Evolutionary conservation across 1,140 invertebrate genomes (phyloP).

Genomic region (Pseudomyrmex gracilis): DNA sequence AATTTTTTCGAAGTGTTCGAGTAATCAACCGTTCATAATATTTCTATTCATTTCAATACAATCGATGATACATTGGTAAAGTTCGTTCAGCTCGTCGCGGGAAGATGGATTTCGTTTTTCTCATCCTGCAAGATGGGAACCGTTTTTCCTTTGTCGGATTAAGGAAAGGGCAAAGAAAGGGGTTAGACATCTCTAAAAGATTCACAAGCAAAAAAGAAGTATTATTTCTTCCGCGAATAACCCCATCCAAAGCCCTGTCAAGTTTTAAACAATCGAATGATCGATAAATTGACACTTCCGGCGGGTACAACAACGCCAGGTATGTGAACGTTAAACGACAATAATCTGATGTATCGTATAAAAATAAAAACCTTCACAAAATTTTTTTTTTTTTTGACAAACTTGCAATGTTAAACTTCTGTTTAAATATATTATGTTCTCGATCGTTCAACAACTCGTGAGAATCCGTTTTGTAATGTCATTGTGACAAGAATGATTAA

Average conservation of each 20-base stretch:
- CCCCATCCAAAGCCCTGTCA: conserved; percentile 54
- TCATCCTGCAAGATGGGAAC: conserved; percentile 65
- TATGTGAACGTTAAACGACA: conserved; percentile 6
- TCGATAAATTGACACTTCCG: conserved; percentile 38
- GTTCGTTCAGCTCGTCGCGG: conserved; percentile 56
- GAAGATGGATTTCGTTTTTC: conserved; percentile 70
- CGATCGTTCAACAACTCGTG: conserved; percentile 15
- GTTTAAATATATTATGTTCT: conserved; percentile 8
- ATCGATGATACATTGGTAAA: conserved; percentile 66
- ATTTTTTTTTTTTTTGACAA: conserved; percentile 3
- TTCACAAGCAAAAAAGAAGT: conserved; percentile 36
- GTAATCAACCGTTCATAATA: no score
- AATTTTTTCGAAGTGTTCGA: no score
- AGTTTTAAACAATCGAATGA: conserved; percentile 68
- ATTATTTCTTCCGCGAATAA: conserved; percentile 62
- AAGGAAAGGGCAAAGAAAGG: conserved; percentile 24
- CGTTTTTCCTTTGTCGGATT: conserved; percentile 4
- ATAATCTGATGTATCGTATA: neutral
- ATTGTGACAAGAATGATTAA: neutral
- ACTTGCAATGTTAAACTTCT: neutral
- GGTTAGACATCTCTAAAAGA: neutral
- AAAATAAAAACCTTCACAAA: neutral
- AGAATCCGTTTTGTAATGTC: neutral
- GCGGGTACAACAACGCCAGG: neutral
- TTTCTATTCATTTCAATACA: conserved; percentile 64